Base-by-base conservation (phyloP, 2,888 invertebrate genomes). In the Volucella zonaria region DNA sequence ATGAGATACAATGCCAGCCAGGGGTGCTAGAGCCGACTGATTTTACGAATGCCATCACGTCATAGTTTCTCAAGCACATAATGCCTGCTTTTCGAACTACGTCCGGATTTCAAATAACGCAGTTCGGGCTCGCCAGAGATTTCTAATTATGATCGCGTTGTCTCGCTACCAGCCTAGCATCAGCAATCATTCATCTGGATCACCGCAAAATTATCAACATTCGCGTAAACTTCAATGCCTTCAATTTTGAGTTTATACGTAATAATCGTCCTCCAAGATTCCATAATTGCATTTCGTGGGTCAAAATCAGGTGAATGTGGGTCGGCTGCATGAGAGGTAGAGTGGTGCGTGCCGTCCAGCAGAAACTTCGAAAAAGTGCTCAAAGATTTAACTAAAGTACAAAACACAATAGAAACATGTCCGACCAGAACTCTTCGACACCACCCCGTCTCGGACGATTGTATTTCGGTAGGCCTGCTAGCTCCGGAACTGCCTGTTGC, bases 391-490 rank as follows among this genome's bases (percentile, higher is more conserved):
- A 71, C 38, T 15, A n/a, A 81, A 85, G 62, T 68, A 77, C 74
- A 86, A 71, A 74, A 10, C 43, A 8, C 11, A 42, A 56, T 18
- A 56, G 1, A 15, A 67, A 54, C 12, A 85, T 85, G 85, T 52
- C 80, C 43, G 71, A 80, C 14, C 14, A 76, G 4, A 83, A 58
- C 10, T 8, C 58, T 38, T 45, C 45, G 3, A 14, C 51, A 15
- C 49, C 79, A 23, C 38, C 66, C 2, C 88, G 88, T 1, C 6
- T 87, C 15, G 87, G 89, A 12, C 94, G 95, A 92, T 99, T 99
- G 99, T 99, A 99, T 92, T 99, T 99, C 90, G 99, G 99, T 71
- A 99, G 99, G 15, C 86, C 98, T 61, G 98, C 98, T 38, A 97
- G 98, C 71, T 97, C 98, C 18, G 97, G 96, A 82, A 99, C 99